These are phyloP conservation scores for Crocallis elinguaria DNA, from an alignment of 2,888 invertebrate genomes.

Conservation along the genomic window DNA sequence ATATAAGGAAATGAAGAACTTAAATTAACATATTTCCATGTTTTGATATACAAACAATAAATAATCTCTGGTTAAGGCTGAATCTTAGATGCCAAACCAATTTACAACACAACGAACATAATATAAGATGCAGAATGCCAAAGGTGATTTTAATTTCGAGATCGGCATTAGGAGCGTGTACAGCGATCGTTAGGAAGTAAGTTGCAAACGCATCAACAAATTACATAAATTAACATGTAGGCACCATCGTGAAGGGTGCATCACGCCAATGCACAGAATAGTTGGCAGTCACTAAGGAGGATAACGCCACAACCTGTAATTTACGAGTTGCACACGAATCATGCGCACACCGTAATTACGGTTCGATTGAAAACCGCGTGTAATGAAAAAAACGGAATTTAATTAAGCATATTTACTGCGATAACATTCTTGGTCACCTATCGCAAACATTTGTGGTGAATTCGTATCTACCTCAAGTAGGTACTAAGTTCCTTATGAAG, in stretches of 20 bases:
- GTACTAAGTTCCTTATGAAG: too few species aligned
- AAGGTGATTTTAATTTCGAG: background rate
- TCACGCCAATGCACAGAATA: conserved; percentile 44
- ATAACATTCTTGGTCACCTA: conserved; percentile 30
- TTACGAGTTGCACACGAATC: conserved; percentile 51
- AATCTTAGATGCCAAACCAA: too few species aligned
- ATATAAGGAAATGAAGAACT: too few species aligned
- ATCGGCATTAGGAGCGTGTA: background rate
- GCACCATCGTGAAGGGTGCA: conserved; percentile 56
- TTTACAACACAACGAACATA: background rate
- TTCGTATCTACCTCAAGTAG: conserved; percentile 17
- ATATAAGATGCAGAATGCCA: background rate
- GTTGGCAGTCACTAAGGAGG: background rate
- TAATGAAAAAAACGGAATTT: conserved; percentile 33
- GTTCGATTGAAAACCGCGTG: conserved; percentile 56
- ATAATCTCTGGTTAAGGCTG: too few species aligned
- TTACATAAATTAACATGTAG: conserved; percentile 69
- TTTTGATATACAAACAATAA: too few species aligned
- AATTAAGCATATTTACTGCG: conserved; percentile 29
- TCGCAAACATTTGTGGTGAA: conserved; percentile 1
- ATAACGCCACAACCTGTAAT: conserved; percentile 54
- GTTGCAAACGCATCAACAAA: conserved; percentile 44
- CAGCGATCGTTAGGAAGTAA: conserved; percentile 11
- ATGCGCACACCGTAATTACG: conserved; percentile 53
- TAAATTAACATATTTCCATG: too few species aligned